Conservation (phyloP, 30 jellyfish, hydroid and myxozoan genomes). For the Calvadosia cruxmelitensis region DNA sequence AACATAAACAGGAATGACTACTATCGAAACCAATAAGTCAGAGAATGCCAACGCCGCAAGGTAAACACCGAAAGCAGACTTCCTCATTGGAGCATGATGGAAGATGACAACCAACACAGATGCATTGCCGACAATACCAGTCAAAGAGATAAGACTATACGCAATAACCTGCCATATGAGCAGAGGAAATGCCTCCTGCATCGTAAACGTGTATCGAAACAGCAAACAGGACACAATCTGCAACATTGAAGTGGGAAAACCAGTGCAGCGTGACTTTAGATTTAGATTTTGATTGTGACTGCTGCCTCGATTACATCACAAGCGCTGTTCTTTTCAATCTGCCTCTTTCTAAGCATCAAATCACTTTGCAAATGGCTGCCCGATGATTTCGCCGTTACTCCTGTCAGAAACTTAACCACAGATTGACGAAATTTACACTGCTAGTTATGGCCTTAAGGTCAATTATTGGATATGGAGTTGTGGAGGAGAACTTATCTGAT, state of each 20-base stretch:
- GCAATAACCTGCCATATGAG: slow-evolving; percentile 36
- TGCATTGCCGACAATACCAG: slow-evolving; percentile 37
- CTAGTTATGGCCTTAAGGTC: not conserved
- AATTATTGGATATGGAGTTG: slow-evolving; percentile 4
- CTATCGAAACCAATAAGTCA: slow-evolving; percentile 34
- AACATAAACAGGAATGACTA: slow-evolving; percentile 40
- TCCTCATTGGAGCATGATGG: slow-evolving; percentile 17
- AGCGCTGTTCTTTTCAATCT: too few species aligned
- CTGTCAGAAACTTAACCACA: too few species aligned
- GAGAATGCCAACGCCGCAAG: slow-evolving; percentile 46
- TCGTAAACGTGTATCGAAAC: too few species aligned
- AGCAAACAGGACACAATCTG: too few species aligned
- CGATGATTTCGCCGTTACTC: too few species aligned
- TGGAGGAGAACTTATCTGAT: slow-evolving; percentile 9
- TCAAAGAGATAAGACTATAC: slow-evolving; percentile 21
- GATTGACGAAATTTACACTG: too few species aligned
- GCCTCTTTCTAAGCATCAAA: too few species aligned
- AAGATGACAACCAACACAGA: slow-evolving; percentile 31
- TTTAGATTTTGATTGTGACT: too few species aligned
- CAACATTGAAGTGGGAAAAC: too few species aligned
- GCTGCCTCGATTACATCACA: too few species aligned
- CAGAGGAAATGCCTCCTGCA: slow-evolving; percentile 45
- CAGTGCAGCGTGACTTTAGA: too few species aligned
- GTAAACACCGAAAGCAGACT: slow-evolving; percentile 44
- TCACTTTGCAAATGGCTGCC: too few species aligned